Evolutionary conservation across 2,797 vertebrate species (phyloP).

Genomic region (Tadarida brasiliensis): DNA sequence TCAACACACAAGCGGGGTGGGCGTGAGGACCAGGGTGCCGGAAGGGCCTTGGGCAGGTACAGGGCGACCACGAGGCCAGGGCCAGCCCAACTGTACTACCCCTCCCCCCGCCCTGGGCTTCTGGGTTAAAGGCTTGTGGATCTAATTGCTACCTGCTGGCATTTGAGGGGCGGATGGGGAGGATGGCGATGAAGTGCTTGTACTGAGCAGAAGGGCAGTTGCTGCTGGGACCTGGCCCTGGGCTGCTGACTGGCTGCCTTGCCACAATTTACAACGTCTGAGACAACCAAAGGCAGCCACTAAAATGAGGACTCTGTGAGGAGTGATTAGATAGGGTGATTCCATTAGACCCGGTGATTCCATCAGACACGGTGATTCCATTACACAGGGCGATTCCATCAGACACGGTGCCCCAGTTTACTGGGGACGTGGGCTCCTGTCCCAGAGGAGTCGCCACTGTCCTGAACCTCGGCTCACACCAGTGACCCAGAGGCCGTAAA

Average conservation of each 20-base stretch:
- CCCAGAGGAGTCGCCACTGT: neutral
- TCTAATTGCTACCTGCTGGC: neutral
- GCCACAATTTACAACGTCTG: neutral
- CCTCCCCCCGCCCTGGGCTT: neutral
- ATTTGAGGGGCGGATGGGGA: neutral
- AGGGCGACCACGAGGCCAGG: neutral
- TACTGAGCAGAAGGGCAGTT: too few relatives aligned
- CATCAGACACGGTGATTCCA: too few relatives aligned
- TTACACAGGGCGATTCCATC: too few relatives aligned
- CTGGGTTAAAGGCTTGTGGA: neutral
- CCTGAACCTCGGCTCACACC: rapidly evolving
- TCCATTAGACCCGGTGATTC: too few relatives aligned
- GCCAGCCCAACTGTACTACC: neutral
- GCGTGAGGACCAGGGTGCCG: rapidly evolving
- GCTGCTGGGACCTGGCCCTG: rapidly evolving
- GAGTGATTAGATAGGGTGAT: too few relatives aligned
- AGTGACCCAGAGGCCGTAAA: neutral
- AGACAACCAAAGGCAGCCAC: rapidly evolving
- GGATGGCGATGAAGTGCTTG: rapidly evolving
- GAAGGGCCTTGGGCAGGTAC: neutral
- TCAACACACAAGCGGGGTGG: rapidly evolving
- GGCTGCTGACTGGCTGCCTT: neutral
- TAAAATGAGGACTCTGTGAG: rapidly evolving
- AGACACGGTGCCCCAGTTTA: too few relatives aligned
- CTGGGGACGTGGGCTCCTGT: neutral